Percentiles rank a stretch among this genome's conserved stretches.
These are phyloP conservation scores for Platerodrilus igneus DNA, from an alignment of 2,888 invertebrate species.

Conservation along the genomic window DNA sequence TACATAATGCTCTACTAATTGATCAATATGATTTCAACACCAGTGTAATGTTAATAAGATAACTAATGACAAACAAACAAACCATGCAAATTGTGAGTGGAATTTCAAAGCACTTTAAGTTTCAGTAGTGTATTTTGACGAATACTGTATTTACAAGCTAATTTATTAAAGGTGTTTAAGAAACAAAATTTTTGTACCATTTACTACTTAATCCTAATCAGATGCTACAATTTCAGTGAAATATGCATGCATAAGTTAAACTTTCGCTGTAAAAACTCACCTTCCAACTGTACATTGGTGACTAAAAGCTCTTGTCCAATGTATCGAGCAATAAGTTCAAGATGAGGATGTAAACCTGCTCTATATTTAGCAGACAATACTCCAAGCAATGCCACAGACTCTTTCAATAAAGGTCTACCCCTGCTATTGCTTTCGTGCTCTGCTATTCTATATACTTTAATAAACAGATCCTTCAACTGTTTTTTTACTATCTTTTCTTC, in stretches of 20 bases:
- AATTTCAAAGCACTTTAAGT: too few species aligned
- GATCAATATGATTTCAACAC: too few species aligned
- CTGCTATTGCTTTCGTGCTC: slow-evolving; percentile 29
- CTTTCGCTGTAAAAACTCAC: too few species aligned
- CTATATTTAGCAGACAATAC: slow-evolving; percentile 35
- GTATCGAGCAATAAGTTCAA: slow-evolving; percentile 36
- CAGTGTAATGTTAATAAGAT: too few species aligned
- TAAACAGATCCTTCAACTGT: slow-evolving; percentile 33
- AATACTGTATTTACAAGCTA: not conserved
- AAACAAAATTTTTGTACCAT: not conserved
- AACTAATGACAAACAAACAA: too few species aligned
- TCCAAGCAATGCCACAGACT: slow-evolving; percentile 29
- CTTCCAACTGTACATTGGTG: slow-evolving; percentile 36
- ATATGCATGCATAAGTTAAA: slow-evolving; percentile 2
- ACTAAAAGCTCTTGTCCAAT: slow-evolving; percentile 35
- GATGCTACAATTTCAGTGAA: slow-evolving; percentile 1
- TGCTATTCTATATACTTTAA: slow-evolving; percentile 34
- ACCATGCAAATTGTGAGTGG: too few species aligned
- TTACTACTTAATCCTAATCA: not conserved
- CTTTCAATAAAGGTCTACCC: slow-evolving; percentile 22
- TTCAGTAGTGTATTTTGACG: too few species aligned
- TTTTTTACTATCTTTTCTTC: slow-evolving; percentile 35
- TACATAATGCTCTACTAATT: too few species aligned
- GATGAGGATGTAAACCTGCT: slow-evolving; percentile 35
- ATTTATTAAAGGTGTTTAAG: not conserved